These are phyloP conservation scores for Mellilla xanthometata DNA, from an alignment of 2,888 invertebrate species.

Conservation along the genomic window DNA sequence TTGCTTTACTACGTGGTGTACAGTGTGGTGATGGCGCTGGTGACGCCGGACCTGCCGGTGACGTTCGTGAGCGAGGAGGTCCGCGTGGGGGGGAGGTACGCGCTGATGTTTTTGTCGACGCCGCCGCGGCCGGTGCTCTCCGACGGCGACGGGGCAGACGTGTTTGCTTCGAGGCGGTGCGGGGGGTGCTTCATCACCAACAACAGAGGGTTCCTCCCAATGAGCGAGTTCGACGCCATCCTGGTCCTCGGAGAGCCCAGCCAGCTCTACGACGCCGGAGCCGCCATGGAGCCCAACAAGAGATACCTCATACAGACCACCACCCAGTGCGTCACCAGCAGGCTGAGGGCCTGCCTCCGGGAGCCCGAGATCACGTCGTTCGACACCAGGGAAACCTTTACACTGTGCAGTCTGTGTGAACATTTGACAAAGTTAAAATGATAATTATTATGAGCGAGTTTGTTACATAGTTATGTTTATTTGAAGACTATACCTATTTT, in stretches of 20 bases:
- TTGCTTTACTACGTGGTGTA: conserved; percentile 46
- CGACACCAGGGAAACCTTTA: conserved; percentile 30
- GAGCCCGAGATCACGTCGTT: conserved; percentile 50
- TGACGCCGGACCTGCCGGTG: conserved; percentile 39
- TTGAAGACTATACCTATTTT: not conserved
- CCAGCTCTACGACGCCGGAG: conserved; percentile 35
- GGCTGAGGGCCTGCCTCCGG: conserved; percentile 40
- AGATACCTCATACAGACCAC: conserved; percentile 45
- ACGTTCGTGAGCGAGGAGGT: conserved; percentile 50
- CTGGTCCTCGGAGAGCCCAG: conserved; percentile 39
- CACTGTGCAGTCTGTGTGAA: conserved; percentile 30
- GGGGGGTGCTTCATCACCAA: conserved; percentile 58
- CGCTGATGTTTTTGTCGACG: conserved; percentile 48
- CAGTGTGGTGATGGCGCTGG: conserved; percentile 41
- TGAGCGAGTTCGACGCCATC: conserved; percentile 56
- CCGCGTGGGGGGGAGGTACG: conserved; percentile 50
- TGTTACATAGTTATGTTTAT: not conserved
- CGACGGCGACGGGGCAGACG: conserved; percentile 50
- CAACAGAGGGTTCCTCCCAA: conserved; percentile 55
- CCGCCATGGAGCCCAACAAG: conserved; percentile 46
- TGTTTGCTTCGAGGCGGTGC: conserved; percentile 45
- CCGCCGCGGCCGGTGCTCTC: conserved; percentile 39
- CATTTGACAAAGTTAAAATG: conserved; percentile 9
- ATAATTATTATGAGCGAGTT: too few species aligned
- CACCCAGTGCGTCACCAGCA: conserved; percentile 42